Base-by-base conservation (phyloP, 2,797 vertebrate genomes). In the Eurystomus glaucurus region DNA sequence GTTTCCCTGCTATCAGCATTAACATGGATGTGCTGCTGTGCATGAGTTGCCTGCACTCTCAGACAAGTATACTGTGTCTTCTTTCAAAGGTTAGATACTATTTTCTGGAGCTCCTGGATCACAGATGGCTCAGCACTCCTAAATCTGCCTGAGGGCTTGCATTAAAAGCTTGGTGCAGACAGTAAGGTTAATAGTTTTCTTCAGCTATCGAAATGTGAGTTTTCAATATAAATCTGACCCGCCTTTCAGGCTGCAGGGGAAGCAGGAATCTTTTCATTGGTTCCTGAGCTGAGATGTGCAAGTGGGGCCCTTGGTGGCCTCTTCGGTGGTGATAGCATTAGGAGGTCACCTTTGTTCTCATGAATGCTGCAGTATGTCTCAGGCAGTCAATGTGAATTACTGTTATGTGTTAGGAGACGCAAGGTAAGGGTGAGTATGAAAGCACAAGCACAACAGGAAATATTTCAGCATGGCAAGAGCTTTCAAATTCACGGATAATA, bases 401-500 rank as follows among this genome's bases (percentile, higher is more conserved):
- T 89, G 9, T 65, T 23, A 25, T 0, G 0, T 83, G 45, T 62
- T 54, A 70, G 88, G 64, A 72, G 52, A 46, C 26, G 29, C 10
- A 28, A 81, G 37, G 62, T 77, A n/a, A n/a, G 33, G 55, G 48
- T 0, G 0, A 58, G 11, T 45, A 21, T 18, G 55, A 80, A 87
- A 25, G 17, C 60, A 61, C 28, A 74, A 78, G 57, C 60, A 54
- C 78, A 71, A 77, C 15, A 75, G 77, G 60, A 85, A 85, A 79
- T 89, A 80, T 46, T 71, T 83, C 52, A 86, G 20, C 0, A 0
- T 69, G 60, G 41, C 26, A 58, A 58, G n/a, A 62, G 37, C 79
- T 93, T 93, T 96, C 78, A 65, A 29, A 92, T 94, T 64, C 91
- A 75, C 3, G 25, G 61, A 14, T 75, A 75, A 11, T 94, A 93